These are phyloP conservation scores for Petromus typicus DNA, from an alignment of 2,113 vertebrate genomes.

Conservation along the genomic window DNA sequence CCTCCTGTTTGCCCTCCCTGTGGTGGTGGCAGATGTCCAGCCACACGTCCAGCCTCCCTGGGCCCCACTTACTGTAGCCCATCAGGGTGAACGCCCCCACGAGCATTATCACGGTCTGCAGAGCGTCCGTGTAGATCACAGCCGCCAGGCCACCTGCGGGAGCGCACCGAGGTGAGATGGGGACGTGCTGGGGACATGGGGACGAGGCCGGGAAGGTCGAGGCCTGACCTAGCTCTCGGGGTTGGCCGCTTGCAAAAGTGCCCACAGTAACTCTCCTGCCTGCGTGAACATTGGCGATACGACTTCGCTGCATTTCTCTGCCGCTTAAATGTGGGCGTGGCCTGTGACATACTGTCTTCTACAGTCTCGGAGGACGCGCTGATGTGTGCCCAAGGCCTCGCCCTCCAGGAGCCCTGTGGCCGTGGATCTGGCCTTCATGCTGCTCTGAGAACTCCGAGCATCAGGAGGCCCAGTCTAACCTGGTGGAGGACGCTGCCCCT, in stretches of 20 bases:
- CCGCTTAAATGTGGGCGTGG: background rate
- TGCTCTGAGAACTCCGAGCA: background rate
- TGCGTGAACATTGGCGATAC: fast-evolving
- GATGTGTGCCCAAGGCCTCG: background rate
- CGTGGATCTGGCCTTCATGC: background rate
- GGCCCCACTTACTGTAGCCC: slow-evolving; percentile 91
- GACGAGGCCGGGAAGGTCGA: background rate
- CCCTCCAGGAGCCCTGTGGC: background rate
- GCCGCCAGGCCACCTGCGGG: slow-evolving; percentile 95
- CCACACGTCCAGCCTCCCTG: background rate
- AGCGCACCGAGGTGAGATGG: fast-evolving
- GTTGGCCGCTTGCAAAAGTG: background rate
- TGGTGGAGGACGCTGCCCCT: background rate
- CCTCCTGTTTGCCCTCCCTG: background rate
- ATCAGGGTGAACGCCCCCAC: slow-evolving; percentile 92
- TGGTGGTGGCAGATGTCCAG: background rate
- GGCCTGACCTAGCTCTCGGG: background rate
- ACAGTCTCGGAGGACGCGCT: fast-evolving
- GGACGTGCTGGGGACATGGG: background rate
- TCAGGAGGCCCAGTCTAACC: background rate
- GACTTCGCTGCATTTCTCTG: background rate
- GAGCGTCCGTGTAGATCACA: slow-evolving; percentile 97
- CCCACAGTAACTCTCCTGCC: background rate
- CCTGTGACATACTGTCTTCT: too few relatives aligned
- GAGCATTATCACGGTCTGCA: slow-evolving; percentile 96